A percentile compares a stretch with the other conserved stretches of the same genome.
Evolutionary conservation across 2,113 vertebrate species (phyloP).

Genomic region (Calcarius ornatus): DNA sequence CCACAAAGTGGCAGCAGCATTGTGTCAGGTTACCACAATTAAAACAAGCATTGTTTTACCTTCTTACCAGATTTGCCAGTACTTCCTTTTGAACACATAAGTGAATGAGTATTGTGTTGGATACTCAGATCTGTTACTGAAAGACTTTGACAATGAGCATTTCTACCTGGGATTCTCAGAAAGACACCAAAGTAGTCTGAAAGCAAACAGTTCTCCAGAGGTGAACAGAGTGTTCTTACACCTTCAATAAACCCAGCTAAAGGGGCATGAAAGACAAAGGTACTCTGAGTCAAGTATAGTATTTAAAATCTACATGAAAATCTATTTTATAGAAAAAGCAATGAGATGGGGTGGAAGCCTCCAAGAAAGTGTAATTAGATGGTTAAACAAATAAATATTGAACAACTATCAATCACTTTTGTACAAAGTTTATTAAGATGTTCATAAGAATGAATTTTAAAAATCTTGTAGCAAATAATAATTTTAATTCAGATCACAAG

Average conservation of each 20-base stretch:
- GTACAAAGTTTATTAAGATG: conserved; percentile 47
- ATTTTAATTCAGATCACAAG: neutral
- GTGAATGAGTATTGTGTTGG: neutral
- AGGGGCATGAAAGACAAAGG: neutral
- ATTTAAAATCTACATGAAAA: neutral
- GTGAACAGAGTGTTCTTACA: neutral
- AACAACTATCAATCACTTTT: neutral
- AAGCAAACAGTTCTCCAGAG: neutral
- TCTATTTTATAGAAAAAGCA: neutral
- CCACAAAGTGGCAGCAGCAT: neutral
- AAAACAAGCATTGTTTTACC: neutral
- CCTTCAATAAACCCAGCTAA: neutral
- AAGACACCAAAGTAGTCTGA: neutral
- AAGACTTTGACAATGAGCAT: neutral
- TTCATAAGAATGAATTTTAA: neutral
- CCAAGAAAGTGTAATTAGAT: neutral
- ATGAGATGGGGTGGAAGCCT: neutral
- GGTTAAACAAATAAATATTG: neutral
- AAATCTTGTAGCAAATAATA: neutral
- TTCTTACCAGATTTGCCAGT: neutral
- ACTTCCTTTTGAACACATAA: neutral
- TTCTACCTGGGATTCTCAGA: neutral
- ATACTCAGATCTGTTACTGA: neutral
- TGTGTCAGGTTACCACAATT: neutral
- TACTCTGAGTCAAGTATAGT: accelerated